Evolutionary conservation across 2,888 invertebrate genomes (phyloP), one percentile per base, ranked within the genome.

Genomic region (Saturnia pavonia): DNA sequence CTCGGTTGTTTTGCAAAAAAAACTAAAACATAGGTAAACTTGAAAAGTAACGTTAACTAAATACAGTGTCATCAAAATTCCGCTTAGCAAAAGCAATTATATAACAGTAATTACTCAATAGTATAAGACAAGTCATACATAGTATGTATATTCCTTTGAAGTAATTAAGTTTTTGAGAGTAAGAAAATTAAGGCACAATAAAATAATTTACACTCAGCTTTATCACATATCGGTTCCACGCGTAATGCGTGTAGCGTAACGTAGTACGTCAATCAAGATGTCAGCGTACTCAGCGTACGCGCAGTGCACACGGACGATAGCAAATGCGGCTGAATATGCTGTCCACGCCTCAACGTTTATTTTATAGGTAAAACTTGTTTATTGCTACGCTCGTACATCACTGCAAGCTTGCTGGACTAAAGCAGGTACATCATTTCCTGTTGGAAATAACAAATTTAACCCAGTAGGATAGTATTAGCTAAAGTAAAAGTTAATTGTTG

Each of bases 201-300:
- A 82, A 84, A 84, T 81, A 82, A 83, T 82, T 77, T 73, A 77
- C 54, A 65, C 66, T 78, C 81, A 78, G 76, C 76, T 76, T 78
- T 70, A 73, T 72, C 72, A 74, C 72, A 74, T 51, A 69, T 72
- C 74, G 77, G 81, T 82, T 82, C 75, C 79, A 80, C 76, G 78
- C 78, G 75, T 76, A 78, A 77, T 79, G 80, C 80, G 81, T 79
- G 82, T 80, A 80, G 79, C 80, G 81, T 82, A 80, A 80, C 83
- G 82, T 82, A 81, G 80, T 82, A 79, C 84, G 90, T 90, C 91
- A 90, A 88, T 91, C 91, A 89, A 86, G 78, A 83, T 86, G 88
- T 86, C 86, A 86, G 77, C 84, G 77, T 79, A 73, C 76, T 85
- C 86, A 86, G 77, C 84, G 77, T 79, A 73, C 76, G 82, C 77